Evolutionary conservation across 2,797 vertebrate species (phyloP), one percentile per base, ranked within the genome.

Genomic region (Synanceia verrucosa): DNA sequence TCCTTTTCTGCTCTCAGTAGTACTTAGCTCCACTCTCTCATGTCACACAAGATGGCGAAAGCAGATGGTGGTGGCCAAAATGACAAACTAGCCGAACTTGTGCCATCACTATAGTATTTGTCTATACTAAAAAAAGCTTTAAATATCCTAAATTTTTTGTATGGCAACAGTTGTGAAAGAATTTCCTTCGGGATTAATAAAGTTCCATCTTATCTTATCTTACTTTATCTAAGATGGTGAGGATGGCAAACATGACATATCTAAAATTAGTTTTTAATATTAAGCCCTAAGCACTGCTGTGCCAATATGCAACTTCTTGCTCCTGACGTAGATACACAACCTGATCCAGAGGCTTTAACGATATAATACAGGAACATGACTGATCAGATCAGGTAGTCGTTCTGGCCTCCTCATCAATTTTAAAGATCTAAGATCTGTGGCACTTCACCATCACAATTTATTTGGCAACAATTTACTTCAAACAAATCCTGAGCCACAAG

Each of bases 391-490:
- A 56, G 23, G 23, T 21, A 4, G 6, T 56, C 16, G 19, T 28
- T 55, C 3, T 50, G 10, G 18, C 6, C 5, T 19, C 39, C 16
- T 14, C 31, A 33, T 33, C 44, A 11, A 2, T 21, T 71, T 66
- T 18, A 70, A 39, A 39, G 56, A 50, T 34, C 31, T 9, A 16
- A 11, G 53, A 57, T 33, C 23, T 61, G 34, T 9, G n/a, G 51
- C 47, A 47, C 36, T 61, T 71, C 58, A 52, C 47, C n/a, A 43
- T 52, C 41, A 51, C 24, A 44, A 71, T 68, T 36, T 60, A 72
- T 73, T 61, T 50, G 43, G 48, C 60, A 64, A 23, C 3, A 2
- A 67, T 47, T 63, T 43, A 74, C 52, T 52, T 56, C 13, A 66
- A 69, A 78, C 37, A 53, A 78, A 70, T 55, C 23, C 44, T 57